A percentile compares a stretch with the other conserved stretches of the same genome.
phyloP scores from a whole-genome alignment of 2,113 vertebrate species.

The Polyodon spathula region DNA sequence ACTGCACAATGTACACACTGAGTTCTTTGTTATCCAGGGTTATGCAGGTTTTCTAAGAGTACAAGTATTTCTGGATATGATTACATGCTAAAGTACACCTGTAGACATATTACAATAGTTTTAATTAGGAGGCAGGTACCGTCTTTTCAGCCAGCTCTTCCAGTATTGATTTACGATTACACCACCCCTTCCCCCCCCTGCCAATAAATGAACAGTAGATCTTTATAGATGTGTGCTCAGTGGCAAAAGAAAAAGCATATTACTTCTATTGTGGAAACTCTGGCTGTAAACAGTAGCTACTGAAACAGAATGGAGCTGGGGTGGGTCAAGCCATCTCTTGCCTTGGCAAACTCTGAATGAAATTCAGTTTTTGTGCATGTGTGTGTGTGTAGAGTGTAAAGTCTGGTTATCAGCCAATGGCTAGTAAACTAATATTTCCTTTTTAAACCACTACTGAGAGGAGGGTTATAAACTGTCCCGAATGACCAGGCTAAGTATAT shows the following conservation, averaged over 20 bases:
- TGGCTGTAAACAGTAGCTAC: background rate
- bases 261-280: background rate
- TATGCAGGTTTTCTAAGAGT: conserved; percentile 4
- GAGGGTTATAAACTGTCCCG: background rate
- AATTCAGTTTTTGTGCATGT: background rate
- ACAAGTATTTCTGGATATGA: conserved; percentile 8
- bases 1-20: background rate
- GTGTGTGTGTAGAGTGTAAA: conserved; percentile 1
- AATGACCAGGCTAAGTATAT: background rate
- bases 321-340: background rate
- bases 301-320: background rate
- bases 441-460: background rate
- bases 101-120: background rate
- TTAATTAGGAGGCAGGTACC: conserved; percentile 11
- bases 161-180: background rate
- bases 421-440: background rate
- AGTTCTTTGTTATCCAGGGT: conserved; percentile 1
- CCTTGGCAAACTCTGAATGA: background rate
- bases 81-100: background rate
- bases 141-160: background rate
- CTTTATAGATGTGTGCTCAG: too few species aligned
- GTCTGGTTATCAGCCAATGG: background rate
- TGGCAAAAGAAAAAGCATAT: background rate
- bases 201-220: too few species aligned
- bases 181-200: background rate